Conservation (phyloP, 1,140 invertebrate genomes). For the Drosophila guanche region DNA sequence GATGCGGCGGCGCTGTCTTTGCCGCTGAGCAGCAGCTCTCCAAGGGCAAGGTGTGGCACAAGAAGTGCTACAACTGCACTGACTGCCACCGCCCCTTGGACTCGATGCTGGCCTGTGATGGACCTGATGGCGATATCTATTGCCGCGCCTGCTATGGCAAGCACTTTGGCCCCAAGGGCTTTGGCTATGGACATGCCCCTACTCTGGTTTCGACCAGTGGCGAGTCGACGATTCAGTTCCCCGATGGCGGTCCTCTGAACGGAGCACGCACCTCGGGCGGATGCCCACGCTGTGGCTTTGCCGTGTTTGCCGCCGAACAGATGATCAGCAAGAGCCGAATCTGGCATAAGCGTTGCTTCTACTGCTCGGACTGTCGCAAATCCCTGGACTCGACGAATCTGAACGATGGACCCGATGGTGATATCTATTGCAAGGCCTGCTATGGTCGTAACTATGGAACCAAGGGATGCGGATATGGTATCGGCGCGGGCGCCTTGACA, state of each 20-base stretch:
- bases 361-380: constrained; percentile 95
- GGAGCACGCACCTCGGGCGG: constrained; percentile 85
- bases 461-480: constrained; percentile 95
- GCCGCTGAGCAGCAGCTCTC: constrained; percentile 97
- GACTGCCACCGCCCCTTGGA: constrained; percentile 97
- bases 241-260: constrained; percentile 85
- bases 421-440: constrained; percentile 97
- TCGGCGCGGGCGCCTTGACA: constrained; percentile 93
- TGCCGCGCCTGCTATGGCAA: constrained; percentile 95
- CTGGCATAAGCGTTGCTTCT: constrained; percentile 98
- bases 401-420: constrained; percentile 95
- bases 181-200: constrained; percentile 93
- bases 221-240: constrained; percentile 88
- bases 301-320: constrained; percentile 96
- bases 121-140: constrained; percentile 94
- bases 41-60: constrained; percentile 97
- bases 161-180: constrained; percentile 95
- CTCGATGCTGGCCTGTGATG: constrained; percentile 94
- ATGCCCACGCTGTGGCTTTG: constrained; percentile 93
- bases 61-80: constrained; percentile 95
- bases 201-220: constrained; percentile 91
- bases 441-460: constrained; percentile 96
- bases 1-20: constrained; percentile 96
- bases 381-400: constrained; percentile 96
- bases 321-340: constrained; percentile 96